These are phyloP conservation scores for Microtus richardsoni DNA, from an alignment of 2,113 vertebrate species.

Conservation along the genomic window DNA sequence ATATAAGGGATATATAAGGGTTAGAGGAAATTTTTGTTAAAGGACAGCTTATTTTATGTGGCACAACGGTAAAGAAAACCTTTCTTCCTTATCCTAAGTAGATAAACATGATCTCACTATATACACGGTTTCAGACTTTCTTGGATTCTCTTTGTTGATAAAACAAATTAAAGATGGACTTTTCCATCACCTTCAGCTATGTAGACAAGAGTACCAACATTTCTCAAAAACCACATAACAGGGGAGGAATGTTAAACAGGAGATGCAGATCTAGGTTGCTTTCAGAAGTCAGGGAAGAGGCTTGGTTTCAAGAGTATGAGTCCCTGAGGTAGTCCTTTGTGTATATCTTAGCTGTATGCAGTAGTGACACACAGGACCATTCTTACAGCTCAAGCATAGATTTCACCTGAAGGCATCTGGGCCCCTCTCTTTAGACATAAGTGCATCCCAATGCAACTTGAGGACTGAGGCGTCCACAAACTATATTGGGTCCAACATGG, in stretches of 20 bases:
- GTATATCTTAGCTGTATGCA: not conserved
- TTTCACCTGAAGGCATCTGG: not conserved
- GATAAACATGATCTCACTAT: not conserved
- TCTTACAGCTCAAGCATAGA: not conserved
- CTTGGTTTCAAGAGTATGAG: not conserved
- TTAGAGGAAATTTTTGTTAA: conserved; percentile 65
- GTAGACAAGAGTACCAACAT: not conserved
- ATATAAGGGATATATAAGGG: too few species aligned
- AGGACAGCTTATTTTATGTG: conserved; percentile 41
- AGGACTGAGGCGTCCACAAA: not conserved
- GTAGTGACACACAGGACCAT: not conserved
- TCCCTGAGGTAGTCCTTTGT: not conserved
- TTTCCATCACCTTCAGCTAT: not conserved
- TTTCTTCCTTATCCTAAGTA: conserved; percentile 61
- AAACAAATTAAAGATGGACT: not conserved
- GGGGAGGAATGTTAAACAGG: not conserved
- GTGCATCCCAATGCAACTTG: not conserved
- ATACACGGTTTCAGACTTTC: not conserved
- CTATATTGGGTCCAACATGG: not conserved
- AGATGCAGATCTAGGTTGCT: not conserved
- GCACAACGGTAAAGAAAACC: conserved; percentile 56
- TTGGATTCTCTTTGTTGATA: not conserved
- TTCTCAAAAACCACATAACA: not conserved
- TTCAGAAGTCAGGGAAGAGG: not conserved
- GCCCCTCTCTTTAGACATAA: not conserved